Evolutionary conservation across 1,140 invertebrate species (phyloP).

Genomic region (Drosophila persimilis): DNA sequence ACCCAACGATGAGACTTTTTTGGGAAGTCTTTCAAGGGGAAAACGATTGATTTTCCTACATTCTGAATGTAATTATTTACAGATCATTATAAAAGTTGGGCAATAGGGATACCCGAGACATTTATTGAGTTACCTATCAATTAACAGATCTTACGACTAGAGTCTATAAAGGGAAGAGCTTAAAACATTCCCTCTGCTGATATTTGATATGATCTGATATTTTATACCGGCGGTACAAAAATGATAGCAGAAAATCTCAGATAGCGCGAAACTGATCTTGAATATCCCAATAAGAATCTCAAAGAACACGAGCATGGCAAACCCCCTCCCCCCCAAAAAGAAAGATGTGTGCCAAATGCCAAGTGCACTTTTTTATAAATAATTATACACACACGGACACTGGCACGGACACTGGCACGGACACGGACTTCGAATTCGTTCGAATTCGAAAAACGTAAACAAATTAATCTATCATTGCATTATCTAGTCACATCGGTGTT

Average conservation of each 20-base stretch:
- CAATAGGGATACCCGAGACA: too few species aligned
- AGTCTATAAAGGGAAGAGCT: too few species aligned
- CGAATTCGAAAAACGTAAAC: conserved; percentile 66
- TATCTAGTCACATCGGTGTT: conserved; percentile 51
- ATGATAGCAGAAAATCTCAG: too few species aligned
- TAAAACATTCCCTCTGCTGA: too few species aligned
- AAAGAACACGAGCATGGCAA: conserved; percentile 8
- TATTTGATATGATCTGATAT: too few species aligned
- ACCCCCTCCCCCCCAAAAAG: conserved; percentile 7
- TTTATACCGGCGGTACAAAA: too few species aligned
- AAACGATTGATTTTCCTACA: too few species aligned
- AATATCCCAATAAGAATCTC: conserved; percentile 7
- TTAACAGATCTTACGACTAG: too few species aligned
- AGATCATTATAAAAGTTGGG: too few species aligned
- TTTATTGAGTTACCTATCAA: too few species aligned
- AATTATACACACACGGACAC: conserved; percentile 6
- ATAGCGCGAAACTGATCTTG: not conserved
- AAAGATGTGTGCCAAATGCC: conserved; percentile 60
- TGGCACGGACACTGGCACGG: conserved; percentile 1
- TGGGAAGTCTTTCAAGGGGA: not conserved
- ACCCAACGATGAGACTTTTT: not conserved
- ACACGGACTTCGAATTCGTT: conserved; percentile 23
- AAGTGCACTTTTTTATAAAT: conserved; percentile 60
- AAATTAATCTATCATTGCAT: conserved; percentile 76
- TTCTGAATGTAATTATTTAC: too few species aligned